These are phyloP conservation scores for Gadus chalcogrammus DNA, from an alignment of 2,113 vertebrate genomes.

Conservation along the genomic window DNA sequence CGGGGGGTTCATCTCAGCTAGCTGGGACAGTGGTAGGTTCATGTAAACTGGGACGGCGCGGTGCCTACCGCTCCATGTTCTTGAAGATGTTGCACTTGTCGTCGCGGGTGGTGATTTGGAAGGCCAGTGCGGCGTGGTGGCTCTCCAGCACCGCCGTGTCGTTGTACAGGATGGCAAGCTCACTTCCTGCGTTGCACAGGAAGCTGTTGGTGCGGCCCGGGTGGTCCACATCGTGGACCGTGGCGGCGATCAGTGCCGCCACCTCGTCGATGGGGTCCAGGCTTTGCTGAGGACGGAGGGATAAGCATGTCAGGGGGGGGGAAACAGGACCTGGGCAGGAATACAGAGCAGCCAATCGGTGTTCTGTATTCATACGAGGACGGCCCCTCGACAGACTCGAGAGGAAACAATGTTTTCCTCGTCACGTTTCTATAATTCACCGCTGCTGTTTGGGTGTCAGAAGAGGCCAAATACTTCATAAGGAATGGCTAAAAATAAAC, in stretches of 20 bases:
- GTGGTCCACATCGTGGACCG: conserved; percentile 93
- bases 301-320: no score
- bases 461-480: no score
- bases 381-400: no score
- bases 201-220: conserved; percentile 95
- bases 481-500: no score
- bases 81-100: conserved; percentile 97
- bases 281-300: conserved; percentile 77
- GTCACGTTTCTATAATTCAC: no score
- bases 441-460: no score
- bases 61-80: conserved; percentile 88
- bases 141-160: conserved; percentile 94
- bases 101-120: conserved; percentile 89
- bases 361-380: no score
- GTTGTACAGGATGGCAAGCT: conserved; percentile 91
- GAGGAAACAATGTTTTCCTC: no score
- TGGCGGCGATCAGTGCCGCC: conserved; percentile 90
- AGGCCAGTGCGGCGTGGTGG: conserved; percentile 92
- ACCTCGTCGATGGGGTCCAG: conserved; percentile 89
- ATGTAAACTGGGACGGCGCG: no score
- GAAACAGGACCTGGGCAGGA: no score
- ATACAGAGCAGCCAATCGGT: no score
- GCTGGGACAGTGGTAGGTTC: no score
- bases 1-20: background rate
- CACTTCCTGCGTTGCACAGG: conserved; percentile 91